Conservation (phyloP, 1,140 invertebrate species). For the Drosophila quadrilineata region DNA sequence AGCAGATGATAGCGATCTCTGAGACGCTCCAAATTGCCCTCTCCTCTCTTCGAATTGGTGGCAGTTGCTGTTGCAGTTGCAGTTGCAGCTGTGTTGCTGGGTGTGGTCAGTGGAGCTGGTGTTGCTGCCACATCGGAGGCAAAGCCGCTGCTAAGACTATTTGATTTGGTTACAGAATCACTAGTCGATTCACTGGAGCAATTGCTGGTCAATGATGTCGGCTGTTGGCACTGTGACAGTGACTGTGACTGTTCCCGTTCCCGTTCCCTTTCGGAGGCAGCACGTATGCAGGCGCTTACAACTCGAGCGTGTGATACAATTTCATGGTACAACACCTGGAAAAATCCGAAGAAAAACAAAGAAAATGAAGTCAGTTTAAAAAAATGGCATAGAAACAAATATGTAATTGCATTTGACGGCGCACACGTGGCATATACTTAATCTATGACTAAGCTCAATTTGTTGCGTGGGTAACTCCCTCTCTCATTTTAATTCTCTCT, state of each 20-base stretch:
- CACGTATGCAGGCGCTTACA: conserved; percentile 85
- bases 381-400: conserved; percentile 12
- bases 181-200: conserved; percentile 73
- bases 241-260: conserved; percentile 49
- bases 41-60: conserved; percentile 47
- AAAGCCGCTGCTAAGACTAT: conserved; percentile 66
- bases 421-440: conserved; percentile 48
- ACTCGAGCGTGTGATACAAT: conserved; percentile 89
- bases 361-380: conserved; percentile 11
- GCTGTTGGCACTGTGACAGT: conserved; percentile 50
- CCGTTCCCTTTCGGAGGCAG: conserved; percentile 71
- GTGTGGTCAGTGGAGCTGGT: conserved; percentile 34
- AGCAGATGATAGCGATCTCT: conserved; percentile 93
- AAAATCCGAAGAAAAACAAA: conserved; percentile 47
- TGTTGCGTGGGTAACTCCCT: background rate
- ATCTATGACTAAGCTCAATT: conserved; percentile 28
- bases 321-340: conserved; percentile 87
- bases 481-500: too few relatives aligned
- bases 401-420: conserved; percentile 23
- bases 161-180: conserved; percentile 61
- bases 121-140: conserved; percentile 74
- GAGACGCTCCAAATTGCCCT: conserved; percentile 83
- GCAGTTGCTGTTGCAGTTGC: conserved; percentile 69
- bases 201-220: conserved; percentile 67
- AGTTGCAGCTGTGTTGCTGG: conserved; percentile 9